Base-by-base conservation (phyloP, 2,113 vertebrate species). In the Scolopax mira region DNA sequence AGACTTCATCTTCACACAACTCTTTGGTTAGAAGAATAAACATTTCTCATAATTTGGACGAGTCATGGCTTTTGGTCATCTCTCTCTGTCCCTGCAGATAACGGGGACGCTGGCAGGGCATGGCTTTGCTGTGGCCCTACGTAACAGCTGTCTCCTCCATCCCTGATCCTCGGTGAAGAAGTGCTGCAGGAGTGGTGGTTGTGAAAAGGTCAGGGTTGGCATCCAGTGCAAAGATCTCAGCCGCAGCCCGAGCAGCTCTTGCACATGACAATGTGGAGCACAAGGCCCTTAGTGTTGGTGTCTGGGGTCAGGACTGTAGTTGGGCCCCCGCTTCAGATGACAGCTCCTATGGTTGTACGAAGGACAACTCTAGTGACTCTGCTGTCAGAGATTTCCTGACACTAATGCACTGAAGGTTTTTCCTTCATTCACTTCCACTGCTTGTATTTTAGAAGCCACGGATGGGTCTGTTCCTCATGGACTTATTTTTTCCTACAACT, bases 91-190 rank as follows among this genome's bases (percentile, higher is more conserved):
- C 13, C 33, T 1, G 7, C 30, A 49, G n/a, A 19, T 46, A n/a
- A 22, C 7, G 39, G 69, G 16, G 5, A 31, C 8, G 1, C 25
- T 16, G 28, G 3, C 25, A 73, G 49, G 30, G 6, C 8, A 8
- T 5, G 18, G 35, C 28, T 90, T 72, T 66, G 9, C 52, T 48
- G 23, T 55, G 17, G 23, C 39, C 15, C 58, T 69, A 41, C 3
- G 16, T 18, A 17, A 35, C 23, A 37, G 33, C 25, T 21, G 10
- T 65, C 13, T 17, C 19, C n/a, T 79, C 12, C n/a, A 3, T 7
- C 17, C 10, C 2, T 11, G 28, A 71, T 48, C 18, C 19, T 39
- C 52, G 30, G 42, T 0, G 0, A 37, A 31, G 0, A 3, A 66
- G 7, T 5, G 30, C 13, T 58, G 15, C 31, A 25, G 75, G 61